Conservation (phyloP, 2,797 vertebrate species). For the Calcarius lapponicus region DNA sequence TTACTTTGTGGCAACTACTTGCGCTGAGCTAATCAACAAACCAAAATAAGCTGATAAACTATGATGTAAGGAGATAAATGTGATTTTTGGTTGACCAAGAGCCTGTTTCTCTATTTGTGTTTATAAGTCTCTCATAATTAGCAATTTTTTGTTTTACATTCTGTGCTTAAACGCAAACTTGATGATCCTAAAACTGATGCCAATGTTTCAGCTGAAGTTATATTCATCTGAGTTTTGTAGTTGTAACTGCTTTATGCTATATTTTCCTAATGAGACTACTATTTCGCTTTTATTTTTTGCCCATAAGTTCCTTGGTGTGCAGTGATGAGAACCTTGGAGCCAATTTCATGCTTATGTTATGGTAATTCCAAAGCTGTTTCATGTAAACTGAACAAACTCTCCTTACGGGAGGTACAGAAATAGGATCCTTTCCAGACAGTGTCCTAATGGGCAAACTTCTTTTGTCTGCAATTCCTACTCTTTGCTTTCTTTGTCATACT, state of each 20-base stretch:
- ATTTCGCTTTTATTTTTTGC: conserved; percentile 12
- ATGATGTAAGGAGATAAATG: background rate
- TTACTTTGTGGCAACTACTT: background rate
- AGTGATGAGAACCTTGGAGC: background rate
- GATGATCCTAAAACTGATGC: background rate
- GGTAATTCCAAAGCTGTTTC: background rate
- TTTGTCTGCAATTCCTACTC: background rate
- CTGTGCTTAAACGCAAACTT: background rate
- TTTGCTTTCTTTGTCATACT: background rate
- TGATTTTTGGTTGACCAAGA: background rate
- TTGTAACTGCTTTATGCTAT: background rate
- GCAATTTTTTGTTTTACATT: background rate
- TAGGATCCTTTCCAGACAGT: background rate
- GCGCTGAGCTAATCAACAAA: background rate
- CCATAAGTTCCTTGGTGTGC: background rate
- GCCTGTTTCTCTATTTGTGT: background rate
- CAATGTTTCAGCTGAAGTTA: background rate
- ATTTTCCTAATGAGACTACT: background rate
- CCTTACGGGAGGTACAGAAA: background rate
- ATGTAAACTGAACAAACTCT: background rate
- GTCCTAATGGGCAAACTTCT: background rate
- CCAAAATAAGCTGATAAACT: background rate
- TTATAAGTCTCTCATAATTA: background rate
- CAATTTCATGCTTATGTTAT: background rate
- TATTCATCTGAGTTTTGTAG: background rate